Evolutionary conservation across 2,888 invertebrate genomes (phyloP), one percentile per base, ranked within the genome.

Genomic region (Lucinisca nassula): DNA sequence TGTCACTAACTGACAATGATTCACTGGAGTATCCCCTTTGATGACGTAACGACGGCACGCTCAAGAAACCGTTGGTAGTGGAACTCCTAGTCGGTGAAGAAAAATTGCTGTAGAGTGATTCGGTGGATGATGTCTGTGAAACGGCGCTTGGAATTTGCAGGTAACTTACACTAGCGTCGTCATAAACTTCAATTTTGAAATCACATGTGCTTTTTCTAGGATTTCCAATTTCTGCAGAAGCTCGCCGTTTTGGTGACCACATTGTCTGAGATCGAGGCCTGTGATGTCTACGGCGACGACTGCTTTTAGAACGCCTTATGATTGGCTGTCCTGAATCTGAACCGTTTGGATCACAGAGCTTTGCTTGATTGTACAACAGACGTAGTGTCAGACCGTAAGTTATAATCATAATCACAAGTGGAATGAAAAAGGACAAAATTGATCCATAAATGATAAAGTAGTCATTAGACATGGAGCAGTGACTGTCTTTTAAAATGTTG

Each of bases 371-470:
- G 61, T 98, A 98, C 94, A 99, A 97, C 49, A 99, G 97, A 84
- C 98, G 97, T n/a, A 99, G 98, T 0, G 99, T 99, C 92, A 99
- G 97, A 1, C 98, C 98, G 95, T 99, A 99, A n/a, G 99, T 99
- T 85, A 98, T 97, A 95, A 99, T 97, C 99, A 99, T 99, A 92
- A 99, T 99, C 58, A 98, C 97, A 90, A 99, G 97, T 0, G 99
- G 99, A 90, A 99, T 98, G 97, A 99, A 99, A 97, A 99, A 99
- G 92, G 99, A 98, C 93, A 99, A 98, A 93, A 99, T 98, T 79
- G 99, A 99, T 49, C 99, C 99, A 93, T 98, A 98, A 84, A 98
- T 97, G 96, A 98, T 95, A 92, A 96, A 97, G 82, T 95, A 93
- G 32, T 94, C 87, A 87, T 96, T 96, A 87, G 87, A 92, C 27